Base-by-base conservation (phyloP, 2,113 vertebrate species). In the Tautogolabrus adspersus region DNA sequence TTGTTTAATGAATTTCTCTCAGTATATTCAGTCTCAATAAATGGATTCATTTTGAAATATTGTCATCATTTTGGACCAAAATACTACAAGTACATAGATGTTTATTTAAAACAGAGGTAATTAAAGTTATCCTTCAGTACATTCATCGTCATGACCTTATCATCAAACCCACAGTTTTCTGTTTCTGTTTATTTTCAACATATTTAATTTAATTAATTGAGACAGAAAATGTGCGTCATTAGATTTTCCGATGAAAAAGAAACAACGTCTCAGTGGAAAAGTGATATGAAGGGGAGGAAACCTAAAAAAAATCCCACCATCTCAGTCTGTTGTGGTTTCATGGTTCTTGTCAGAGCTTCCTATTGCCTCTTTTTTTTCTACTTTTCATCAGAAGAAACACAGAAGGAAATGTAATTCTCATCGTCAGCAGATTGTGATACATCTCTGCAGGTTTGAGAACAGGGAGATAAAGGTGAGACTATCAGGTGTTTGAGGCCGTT, bases 261-360 rank as follows among this genome's bases (percentile, higher is more conserved):
- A 12, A 23, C 8, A 30, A 11, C 3, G 4, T 9, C 19, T 30
- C 0, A 8, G n/a, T 47, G 56, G 65, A 70, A 72, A 69, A 55
- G 5, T 58, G 19, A 18, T 23, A 57, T 11, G 12, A 19, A 5
- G 42, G 15, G 47, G 23, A 64, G 9, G 16, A 61, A 61, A 62
- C 15, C 38, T 21, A n/a, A 54, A 52, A 47, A 70, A 77, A 85
- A 40, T 40, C 66, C 47, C 60, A 74, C 55, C 55, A 0, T 59
- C 15, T 81, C 16, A 52, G 49, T 8, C 19, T n/a, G 10, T 0
- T 15, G 6, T 51, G 62, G 67, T 72, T 80, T 77, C 49, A 52
- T 56, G 62, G 51, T 77, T 12, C 21, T 7, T 16, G 38, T 59
- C 30, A 56, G 65, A 0, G 34, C 19, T 16, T 9, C 5, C 6